Evolutionary conservation across 1,140 invertebrate species (phyloP).

Genomic region (Drosophila mauritiana): DNA sequence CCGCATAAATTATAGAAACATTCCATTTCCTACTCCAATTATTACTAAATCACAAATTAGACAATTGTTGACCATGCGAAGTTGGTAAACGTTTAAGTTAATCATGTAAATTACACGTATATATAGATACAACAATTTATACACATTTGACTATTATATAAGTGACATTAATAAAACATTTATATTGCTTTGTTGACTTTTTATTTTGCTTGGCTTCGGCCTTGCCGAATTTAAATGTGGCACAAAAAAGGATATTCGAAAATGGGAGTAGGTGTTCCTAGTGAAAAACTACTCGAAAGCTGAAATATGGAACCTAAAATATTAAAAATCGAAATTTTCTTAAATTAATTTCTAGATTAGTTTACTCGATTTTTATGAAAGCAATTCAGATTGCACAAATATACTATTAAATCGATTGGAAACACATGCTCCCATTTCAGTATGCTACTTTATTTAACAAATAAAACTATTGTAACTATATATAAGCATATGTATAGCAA

Average conservation of each 20-base stretch:
- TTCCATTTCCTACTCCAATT: not conserved
- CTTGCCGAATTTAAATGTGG: slow-evolving; percentile 56
- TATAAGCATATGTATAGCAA: slow-evolving; percentile 2
- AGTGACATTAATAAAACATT: not conserved
- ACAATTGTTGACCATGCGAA: not conserved
- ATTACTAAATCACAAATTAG: not conserved
- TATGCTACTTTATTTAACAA: slow-evolving; percentile 7
- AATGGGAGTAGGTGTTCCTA: not conserved
- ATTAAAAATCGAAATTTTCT: not conserved
- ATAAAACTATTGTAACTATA: slow-evolving; percentile 8
- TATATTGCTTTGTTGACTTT: slow-evolving; percentile 21
- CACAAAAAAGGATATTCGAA: slow-evolving; percentile 5
- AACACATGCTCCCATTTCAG: not conserved
- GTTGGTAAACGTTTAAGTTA: slow-evolving; percentile 7
- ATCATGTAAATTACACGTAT: slow-evolving; percentile 5
- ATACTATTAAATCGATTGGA: not conserved
- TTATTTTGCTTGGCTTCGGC: slow-evolving; percentile 36
- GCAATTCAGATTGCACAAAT: not conserved
- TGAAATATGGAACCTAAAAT: not conserved
- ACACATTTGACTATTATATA: slow-evolving; percentile 16
- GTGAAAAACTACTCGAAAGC: not conserved
- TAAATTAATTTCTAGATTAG: not conserved
- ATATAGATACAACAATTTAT: not conserved
- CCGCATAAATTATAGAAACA: not conserved
- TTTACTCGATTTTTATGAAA: not conserved